phyloP scores from a whole-genome alignment of 2,797 vertebrate genomes.

The Sebastolobus alascanus region DNA sequence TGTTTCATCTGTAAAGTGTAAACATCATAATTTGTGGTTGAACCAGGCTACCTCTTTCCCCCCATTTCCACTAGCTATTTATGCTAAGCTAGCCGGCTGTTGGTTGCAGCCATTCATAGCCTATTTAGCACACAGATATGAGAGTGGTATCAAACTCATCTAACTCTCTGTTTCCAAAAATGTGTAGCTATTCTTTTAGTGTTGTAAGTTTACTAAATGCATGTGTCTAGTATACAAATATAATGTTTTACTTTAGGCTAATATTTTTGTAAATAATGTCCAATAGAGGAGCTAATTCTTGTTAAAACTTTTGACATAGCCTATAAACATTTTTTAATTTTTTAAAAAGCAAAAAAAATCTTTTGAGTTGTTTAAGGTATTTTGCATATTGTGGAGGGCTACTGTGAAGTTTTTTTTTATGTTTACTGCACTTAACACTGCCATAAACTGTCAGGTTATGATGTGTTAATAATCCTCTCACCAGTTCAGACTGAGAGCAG shows the following conservation, averaged over 20 bases:
- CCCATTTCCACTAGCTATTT: too few relatives aligned
- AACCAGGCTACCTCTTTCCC: too few relatives aligned
- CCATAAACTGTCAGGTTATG: constrained; percentile 2
- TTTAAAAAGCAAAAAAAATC: neutral
- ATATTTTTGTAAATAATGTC: constrained; percentile 30
- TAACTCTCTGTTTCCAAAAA: neutral
- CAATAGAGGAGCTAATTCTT: neutral
- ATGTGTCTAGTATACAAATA: neutral
- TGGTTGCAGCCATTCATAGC: too few relatives aligned
- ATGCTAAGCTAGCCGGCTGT: too few relatives aligned
- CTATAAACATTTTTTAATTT: neutral
- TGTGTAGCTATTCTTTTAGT: neutral
- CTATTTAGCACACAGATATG: neutral
- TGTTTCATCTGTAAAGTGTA: too few relatives aligned
- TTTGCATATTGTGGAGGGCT: neutral
- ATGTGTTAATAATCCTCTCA: constrained; percentile 2
- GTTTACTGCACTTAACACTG: constrained; percentile 9
- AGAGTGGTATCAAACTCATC: neutral
- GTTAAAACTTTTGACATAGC: neutral
- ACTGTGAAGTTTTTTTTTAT: neutral
- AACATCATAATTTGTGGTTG: too few relatives aligned
- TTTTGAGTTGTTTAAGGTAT: neutral
- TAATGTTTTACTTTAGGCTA: neutral
- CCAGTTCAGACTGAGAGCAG: constrained; percentile 3
- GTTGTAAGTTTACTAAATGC: neutral